phyloP scores from a whole-genome alignment of 2,888 invertebrate genomes.

The Mimas tiliae region DNA sequence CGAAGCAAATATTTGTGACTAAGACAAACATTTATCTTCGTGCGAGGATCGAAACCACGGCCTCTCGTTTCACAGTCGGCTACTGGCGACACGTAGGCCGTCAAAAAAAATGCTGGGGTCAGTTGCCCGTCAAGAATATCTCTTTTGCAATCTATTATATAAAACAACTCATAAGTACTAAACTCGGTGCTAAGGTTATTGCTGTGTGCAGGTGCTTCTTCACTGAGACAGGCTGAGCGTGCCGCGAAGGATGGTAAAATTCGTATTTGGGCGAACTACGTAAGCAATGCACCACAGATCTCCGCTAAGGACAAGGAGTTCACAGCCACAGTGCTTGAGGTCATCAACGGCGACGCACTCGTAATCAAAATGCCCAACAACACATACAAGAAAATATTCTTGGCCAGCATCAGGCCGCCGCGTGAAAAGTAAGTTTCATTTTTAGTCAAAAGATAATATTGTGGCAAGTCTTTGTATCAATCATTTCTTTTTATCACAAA shows the following conservation, averaged over 20 bases:
- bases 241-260: slow-evolving; percentile 93
- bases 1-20: too few relatives aligned
- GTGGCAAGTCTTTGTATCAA: too few relatives aligned
- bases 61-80: too few relatives aligned
- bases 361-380: slow-evolving; percentile 92
- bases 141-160: too few relatives aligned
- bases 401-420: slow-evolving; percentile 98
- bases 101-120: too few relatives aligned
- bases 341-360: slow-evolving; percentile 97
- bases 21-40: too few relatives aligned
- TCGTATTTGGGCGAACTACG: slow-evolving; percentile 96
- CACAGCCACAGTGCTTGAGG: slow-evolving; percentile 93
- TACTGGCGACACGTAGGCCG: too few relatives aligned
- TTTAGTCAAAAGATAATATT: neutral
- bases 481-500: too few relatives aligned
- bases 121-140: too few relatives aligned
- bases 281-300: slow-evolving; percentile 89
- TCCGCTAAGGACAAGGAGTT: slow-evolving; percentile 93
- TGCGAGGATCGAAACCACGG: too few relatives aligned
- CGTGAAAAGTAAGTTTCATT: slow-evolving; percentile 85
- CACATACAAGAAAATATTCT: slow-evolving; percentile 94
- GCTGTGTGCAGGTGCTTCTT: slow-evolving; percentile 86
- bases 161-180: too few relatives aligned
- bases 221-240: slow-evolving; percentile 93
- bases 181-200: neutral